These are phyloP conservation scores for Scalopus aquaticus DNA, from an alignment of 2,113 vertebrate species.

Conservation along the genomic window DNA sequence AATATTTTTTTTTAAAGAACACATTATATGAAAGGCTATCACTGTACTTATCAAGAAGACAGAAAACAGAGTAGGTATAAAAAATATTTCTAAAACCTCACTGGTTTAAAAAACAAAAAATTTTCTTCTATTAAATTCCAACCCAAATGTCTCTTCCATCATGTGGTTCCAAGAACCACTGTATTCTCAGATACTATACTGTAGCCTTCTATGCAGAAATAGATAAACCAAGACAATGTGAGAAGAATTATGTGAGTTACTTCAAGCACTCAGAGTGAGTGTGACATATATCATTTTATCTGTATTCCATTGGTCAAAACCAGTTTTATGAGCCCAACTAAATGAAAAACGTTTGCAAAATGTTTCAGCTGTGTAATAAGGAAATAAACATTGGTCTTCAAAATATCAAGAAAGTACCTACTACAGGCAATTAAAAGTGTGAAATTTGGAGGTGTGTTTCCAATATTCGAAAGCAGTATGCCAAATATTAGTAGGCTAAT, in stretches of 20 bases:
- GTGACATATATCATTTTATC: not conserved
- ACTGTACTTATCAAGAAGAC: not conserved
- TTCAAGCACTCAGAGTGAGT: not conserved
- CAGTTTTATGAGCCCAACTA: not conserved
- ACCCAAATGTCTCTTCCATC: not conserved
- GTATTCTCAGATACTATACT: not conserved
- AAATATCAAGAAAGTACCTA: not conserved
- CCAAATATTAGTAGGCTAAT: too few species aligned
- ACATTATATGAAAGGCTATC: not conserved
- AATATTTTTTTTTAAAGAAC: not conserved
- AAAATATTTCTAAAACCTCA: not conserved
- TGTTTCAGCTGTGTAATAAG: not conserved
- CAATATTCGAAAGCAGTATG: not conserved
- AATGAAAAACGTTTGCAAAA: not conserved
- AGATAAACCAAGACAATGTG: not conserved
- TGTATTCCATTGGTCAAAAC: not conserved
- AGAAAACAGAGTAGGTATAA: not conserved
- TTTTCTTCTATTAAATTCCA: not conserved
- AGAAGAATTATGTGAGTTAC: not conserved
- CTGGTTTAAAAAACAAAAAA: not conserved
- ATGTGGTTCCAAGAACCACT: not conserved
- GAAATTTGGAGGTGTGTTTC: not conserved
- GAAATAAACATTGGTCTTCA: not conserved
- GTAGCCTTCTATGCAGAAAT: not conserved
- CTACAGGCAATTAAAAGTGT: not conserved